Evolutionary conservation across 2,113 vertebrate genomes (phyloP).

Genomic region (Rhynchopsitta pachyrhyncha): DNA sequence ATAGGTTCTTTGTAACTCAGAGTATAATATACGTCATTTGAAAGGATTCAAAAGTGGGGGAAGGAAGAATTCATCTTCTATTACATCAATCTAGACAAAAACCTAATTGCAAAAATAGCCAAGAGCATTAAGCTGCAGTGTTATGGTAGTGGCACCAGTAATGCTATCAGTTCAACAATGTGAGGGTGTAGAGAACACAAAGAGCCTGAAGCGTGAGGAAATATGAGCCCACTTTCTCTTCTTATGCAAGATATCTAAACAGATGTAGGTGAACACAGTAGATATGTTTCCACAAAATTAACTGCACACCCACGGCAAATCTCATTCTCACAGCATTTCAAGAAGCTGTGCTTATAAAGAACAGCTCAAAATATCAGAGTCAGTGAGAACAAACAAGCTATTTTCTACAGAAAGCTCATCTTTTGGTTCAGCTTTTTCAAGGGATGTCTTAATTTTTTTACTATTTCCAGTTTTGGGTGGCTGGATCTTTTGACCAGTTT

Average conservation of each 20-base stretch:
- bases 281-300: not conserved
- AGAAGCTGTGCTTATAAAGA: not conserved
- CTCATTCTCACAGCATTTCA: not conserved
- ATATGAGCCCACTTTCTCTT: not conserved
- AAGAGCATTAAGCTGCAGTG: not conserved
- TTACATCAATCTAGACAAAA: not conserved
- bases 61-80: not conserved
- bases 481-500: not conserved
- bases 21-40: not conserved
- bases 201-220: not conserved
- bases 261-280: not conserved
- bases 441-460: not conserved
- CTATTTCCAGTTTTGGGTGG: not conserved
- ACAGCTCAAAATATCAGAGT: not conserved
- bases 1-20: not conserved
- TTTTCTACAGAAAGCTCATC: not conserved
- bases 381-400: not conserved
- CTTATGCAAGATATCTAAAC: not conserved
- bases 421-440: not conserved
- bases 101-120: not conserved
- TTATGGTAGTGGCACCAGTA: not conserved
- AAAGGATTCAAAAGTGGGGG: not conserved
- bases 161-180: not conserved
- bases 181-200: not conserved
- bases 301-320: not conserved